Evolutionary conservation across 2,797 vertebrate species (phyloP), one percentile per base, ranked within the genome.

Genomic region (Cottoperca gobio): DNA sequence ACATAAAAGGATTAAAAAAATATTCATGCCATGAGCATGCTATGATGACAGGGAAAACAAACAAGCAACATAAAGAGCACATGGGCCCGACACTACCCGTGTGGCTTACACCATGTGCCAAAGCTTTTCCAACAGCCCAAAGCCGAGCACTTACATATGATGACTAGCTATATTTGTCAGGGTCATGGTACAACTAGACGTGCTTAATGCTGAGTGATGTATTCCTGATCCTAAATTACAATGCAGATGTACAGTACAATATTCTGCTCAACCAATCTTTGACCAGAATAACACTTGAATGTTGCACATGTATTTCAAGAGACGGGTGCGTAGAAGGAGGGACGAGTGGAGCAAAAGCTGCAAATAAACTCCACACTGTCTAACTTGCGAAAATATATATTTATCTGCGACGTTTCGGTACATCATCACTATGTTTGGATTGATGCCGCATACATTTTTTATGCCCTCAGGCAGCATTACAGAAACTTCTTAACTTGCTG

Each of bases 1-100:
- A 83, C 73, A 75, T 76, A 54, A 79, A 79, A 66, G 77, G 60
- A 88, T 86, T 76, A 86, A 65, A 69, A n/a, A 76, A 67, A 76
- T 79, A 86, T 89, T 78, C 77, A 83, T 79, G 45, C 31, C 10
- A n/a, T 10, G 16, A 59, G 57, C n/a, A 12, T 39, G 52, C 43
- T 19, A 52, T 58, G 73, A 46, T 82, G 85, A 86, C 85, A 76
- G 37, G 24, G 48, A 84, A 31, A 43, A 43, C 26, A 24, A 48
- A 13, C 12, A 13, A 33, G 57, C 48, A 69, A 65, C 70, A 66
- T 63, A 55, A 50, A 50, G 48, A 58, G 48, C 54, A 71, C 58
- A 71, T 26, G 35, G 17, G 46, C 13, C 19, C 19, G 55, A 16
- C 43, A 19, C 46, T 24, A 81, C n/a, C 31, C 1, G 45, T 37